These are phyloP conservation scores for Pherbina coryleti DNA, from an alignment of 2,888 invertebrate species.

Conservation along the genomic window DNA sequence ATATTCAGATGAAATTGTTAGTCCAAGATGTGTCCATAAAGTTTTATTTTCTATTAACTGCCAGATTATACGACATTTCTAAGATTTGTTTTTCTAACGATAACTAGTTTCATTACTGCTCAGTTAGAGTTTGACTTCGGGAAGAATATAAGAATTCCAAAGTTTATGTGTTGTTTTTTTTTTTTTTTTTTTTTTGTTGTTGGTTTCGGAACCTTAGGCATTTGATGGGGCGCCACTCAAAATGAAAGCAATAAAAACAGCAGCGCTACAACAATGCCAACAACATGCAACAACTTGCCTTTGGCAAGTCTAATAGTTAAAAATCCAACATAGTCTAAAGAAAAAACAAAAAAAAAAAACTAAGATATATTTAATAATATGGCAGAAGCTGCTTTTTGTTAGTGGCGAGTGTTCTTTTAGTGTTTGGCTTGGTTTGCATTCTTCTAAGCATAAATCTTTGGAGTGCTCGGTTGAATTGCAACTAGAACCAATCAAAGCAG, in stretches of 20 bases:
- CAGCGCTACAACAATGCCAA: background rate
- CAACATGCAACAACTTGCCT: constrained; percentile 19
- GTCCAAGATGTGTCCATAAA: too few relatives aligned
- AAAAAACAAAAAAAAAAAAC: background rate
- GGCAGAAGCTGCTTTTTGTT: background rate
- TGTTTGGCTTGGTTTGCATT: background rate
- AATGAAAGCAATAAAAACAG: constrained; percentile 1
- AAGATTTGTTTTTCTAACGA: too few relatives aligned
- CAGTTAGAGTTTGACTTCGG: too few relatives aligned
- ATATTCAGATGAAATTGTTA: too few relatives aligned
- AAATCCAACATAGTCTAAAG: background rate
- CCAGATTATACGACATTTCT: too few relatives aligned
- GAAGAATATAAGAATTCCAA: too few relatives aligned
- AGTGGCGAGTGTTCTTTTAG: background rate
- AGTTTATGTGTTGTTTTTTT: too few relatives aligned
- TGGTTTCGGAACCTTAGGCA: background rate
- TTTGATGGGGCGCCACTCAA: constrained; percentile 11
- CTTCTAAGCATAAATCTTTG: constrained; percentile 1
- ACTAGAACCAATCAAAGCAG: background rate
- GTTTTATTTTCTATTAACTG: too few relatives aligned
- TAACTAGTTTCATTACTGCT: too few relatives aligned
- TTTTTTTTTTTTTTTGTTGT: too few relatives aligned
- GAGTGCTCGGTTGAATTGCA: background rate
- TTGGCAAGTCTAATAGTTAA: background rate
- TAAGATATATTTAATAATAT: constrained; percentile 10